These are phyloP conservation scores for Pachypanchax playfairii DNA, from an alignment of 2,113 vertebrate species.

Conservation along the genomic window DNA sequence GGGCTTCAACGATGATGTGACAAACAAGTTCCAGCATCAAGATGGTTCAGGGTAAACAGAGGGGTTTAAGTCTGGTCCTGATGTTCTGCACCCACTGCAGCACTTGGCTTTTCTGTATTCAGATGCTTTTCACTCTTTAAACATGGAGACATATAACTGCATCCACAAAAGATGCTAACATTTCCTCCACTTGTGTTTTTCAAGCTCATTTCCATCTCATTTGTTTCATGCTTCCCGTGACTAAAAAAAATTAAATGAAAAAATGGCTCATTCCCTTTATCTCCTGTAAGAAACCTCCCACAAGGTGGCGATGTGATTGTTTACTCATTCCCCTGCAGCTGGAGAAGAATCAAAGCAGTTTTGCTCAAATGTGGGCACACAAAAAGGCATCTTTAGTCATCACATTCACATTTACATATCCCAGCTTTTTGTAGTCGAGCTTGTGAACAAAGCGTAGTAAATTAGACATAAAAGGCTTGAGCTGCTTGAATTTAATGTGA, in stretches of 20 bases:
- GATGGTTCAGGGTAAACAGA: neutral
- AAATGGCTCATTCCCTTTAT: slow-evolving; percentile 2
- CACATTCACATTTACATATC: slow-evolving; percentile 16
- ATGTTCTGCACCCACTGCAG: too few species aligned
- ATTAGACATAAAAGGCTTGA: slow-evolving; percentile 45
- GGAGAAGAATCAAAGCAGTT: slow-evolving; percentile 24
- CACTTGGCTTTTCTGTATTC: neutral
- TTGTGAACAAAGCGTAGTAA: slow-evolving; percentile 42
- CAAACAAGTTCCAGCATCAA: slow-evolving; percentile 13
- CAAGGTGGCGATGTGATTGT: slow-evolving; percentile 32
- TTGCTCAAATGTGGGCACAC: slow-evolving; percentile 16
- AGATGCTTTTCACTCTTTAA: slow-evolving; percentile 18
- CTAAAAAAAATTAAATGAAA: neutral
- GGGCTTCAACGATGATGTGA: neutral
- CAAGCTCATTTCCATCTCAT: slow-evolving; percentile 37
- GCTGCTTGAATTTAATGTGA: slow-evolving; percentile 8
- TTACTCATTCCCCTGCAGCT: slow-evolving; percentile 19
- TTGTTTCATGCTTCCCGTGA: slow-evolving; percentile 25
- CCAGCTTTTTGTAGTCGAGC: slow-evolving; percentile 24
- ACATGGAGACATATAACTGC: slow-evolving; percentile 14
- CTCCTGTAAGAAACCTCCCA: slow-evolving; percentile 25
- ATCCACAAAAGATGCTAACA: slow-evolving; percentile 16
- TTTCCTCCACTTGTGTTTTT: slow-evolving; percentile 13
- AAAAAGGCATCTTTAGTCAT: slow-evolving; percentile 18
- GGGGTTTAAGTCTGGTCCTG: neutral